Base-by-base conservation (phyloP, 2,888 invertebrate species). In the Hermodice carunculata region DNA sequence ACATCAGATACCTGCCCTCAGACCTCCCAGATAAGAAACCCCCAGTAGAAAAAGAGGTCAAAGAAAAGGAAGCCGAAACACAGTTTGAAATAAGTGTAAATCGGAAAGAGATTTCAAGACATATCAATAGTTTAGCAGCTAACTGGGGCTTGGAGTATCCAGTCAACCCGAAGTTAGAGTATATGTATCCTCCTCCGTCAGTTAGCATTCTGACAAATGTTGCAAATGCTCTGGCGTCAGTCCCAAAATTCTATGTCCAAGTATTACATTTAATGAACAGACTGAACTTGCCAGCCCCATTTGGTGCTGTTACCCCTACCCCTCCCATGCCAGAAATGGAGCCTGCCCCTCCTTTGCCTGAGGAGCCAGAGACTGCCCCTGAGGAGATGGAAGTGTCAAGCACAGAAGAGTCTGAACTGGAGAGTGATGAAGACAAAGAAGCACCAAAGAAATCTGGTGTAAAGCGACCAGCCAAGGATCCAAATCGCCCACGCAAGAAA, bases 241-340 rank as follows among this genome's bases (percentile, higher is more conserved):
- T 94, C 74, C 92, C 93, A 59, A 91, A 91, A 76, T 93, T 97
- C 84, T 97, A 97, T 81, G 91, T 90, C 0, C 89, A 89, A 54
- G 85, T 92, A 11, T 81, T 97, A 51, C 96, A 97, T 87, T 88
- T 97, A 58, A 96, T 97, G 96, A 97, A 97, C 83, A 93, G 93
- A 86, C 95, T 97, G 95, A 93, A 93, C 83, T 86, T 97, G 53
- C 92, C 93, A 22, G 90, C 92, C 46, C 97, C 97, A 0, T 96
- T 97, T 87, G 89, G 85, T 0, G 69, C 77, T 22, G 59, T 69
- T 19, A 75, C 68, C 8, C 49, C 60, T 8, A 67, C 63, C 14
- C 74, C 73, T 8, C 66, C 69, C 0, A 24, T 69, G 19, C 54
- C 63, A 3, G 66, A 65, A 17, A 65, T 49, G 31, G 22, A 37